These are phyloP conservation scores for Urophycis tenuis DNA, from an alignment of 2,797 vertebrate genomes.

Conservation along the genomic window DNA sequence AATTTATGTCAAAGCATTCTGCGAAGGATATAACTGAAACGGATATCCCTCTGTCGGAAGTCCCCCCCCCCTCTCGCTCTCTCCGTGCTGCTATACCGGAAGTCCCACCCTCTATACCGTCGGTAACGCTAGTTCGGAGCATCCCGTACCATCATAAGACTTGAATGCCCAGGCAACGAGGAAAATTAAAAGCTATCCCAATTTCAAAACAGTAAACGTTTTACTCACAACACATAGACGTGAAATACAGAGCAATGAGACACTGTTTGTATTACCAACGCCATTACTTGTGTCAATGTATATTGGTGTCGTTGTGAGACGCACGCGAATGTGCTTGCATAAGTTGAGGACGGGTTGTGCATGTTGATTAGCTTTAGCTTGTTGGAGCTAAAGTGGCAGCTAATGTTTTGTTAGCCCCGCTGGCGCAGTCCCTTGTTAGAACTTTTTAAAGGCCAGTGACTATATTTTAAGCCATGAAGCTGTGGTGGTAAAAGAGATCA, in stretches of 20 bases:
- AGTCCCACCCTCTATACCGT: background rate
- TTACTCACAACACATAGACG: background rate
- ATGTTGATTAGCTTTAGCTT: slow-evolving; percentile 64
- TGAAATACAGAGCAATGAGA: background rate
- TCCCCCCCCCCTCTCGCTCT: background rate
- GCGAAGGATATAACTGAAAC: background rate
- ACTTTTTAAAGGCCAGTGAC: background rate
- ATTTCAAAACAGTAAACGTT: background rate
- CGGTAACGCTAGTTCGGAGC: background rate
- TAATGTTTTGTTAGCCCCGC: slow-evolving; percentile 22
- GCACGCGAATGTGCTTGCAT: slow-evolving; percentile 57
- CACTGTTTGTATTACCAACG: background rate
- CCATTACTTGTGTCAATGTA: background rate
- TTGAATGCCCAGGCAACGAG: background rate
- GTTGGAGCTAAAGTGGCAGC: slow-evolving; percentile 34
- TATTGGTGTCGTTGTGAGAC: slow-evolving; percentile 20
- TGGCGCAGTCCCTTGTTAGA: slow-evolving; percentile 23
- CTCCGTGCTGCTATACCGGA: background rate
- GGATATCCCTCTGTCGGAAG: background rate
- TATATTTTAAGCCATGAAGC: no score
- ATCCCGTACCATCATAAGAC: background rate
- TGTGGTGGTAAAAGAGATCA: no score
- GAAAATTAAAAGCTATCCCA: background rate
- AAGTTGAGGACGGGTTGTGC: slow-evolving; percentile 61
- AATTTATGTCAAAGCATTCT: background rate